These are phyloP conservation scores for Callosobruchus maculatus DNA, from an alignment of 2,888 invertebrate genomes.

Conservation along the genomic window DNA sequence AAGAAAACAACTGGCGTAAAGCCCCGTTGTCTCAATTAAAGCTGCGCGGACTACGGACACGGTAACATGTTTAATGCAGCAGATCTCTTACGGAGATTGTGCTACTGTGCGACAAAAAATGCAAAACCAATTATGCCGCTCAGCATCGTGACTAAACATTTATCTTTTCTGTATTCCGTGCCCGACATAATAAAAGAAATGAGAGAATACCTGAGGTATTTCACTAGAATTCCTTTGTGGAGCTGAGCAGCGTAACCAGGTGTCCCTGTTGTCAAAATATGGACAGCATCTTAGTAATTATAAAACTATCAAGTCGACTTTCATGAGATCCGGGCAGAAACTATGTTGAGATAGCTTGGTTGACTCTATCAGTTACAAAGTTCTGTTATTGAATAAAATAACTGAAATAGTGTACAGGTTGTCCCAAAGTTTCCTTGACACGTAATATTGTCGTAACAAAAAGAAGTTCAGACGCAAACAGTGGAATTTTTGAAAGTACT, in stretches of 20 bases:
- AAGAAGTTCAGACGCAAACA: no score
- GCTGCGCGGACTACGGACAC: neutral
- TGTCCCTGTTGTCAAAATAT: no score
- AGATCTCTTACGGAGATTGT: neutral
- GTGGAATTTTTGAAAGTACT: no score
- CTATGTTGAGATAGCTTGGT: no score
- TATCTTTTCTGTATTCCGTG: neutral
- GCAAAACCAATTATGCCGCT: neutral
- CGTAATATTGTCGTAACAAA: no score
- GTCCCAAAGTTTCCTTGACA: no score
- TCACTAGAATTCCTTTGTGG: neutral
- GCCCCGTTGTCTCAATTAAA: neutral
- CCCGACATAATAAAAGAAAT: neutral
- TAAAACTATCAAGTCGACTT: no score
- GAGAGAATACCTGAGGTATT: neutral
- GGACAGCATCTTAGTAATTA: no score
- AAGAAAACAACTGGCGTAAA: neutral
- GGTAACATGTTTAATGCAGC: neutral
- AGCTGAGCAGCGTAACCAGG: neutral
- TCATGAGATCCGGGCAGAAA: no score
- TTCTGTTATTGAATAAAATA: no score
- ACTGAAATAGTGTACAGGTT: no score
- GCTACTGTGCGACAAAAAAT: neutral
- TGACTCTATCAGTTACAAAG: no score
- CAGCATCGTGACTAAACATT: neutral